Evolutionary conservation across 2,888 invertebrate species (phyloP).

Genomic region (Drepana falcataria): DNA sequence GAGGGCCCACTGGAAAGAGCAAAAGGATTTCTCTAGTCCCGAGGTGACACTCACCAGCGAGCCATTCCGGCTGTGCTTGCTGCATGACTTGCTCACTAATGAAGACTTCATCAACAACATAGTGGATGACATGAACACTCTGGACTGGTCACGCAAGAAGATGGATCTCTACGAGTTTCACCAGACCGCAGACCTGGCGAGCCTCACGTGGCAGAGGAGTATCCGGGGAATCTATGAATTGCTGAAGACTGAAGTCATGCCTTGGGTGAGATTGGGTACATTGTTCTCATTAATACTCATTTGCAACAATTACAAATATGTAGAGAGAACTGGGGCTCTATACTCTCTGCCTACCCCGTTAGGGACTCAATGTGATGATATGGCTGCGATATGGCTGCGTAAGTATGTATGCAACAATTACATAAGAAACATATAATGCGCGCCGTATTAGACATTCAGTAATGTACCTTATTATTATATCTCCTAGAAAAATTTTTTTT

Average conservation of each 20-base stretch:
- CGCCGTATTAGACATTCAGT: no score
- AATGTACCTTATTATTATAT: no score
- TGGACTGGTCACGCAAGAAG: constrained; percentile 86
- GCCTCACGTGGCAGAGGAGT: constrained; percentile 72
- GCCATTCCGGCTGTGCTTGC: constrained; percentile 83
- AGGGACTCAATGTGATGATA: neutral
- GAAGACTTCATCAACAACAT: constrained; percentile 79
- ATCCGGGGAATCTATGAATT: constrained; percentile 82
- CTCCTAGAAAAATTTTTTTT: no score
- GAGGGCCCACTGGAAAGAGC: constrained; percentile 68
- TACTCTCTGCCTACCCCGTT: neutral
- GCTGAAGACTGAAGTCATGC: constrained; percentile 81
- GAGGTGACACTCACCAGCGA: constrained; percentile 76
- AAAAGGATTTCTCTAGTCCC: constrained; percentile 47
- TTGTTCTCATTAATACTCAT: constrained; percentile 8
- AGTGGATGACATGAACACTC: constrained; percentile 82
- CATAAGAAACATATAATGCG: no score
- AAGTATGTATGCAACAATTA: no score
- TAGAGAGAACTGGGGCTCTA: no score
- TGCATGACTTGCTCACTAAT: constrained; percentile 81
- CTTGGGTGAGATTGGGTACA: constrained; percentile 77
- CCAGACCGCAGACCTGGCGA: constrained; percentile 86
- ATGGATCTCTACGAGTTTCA: constrained; percentile 94
- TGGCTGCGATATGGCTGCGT: no score
- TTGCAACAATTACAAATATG: no score